Conservation (phyloP, 2,888 invertebrate species). For the Laothoe populi region DNA sequence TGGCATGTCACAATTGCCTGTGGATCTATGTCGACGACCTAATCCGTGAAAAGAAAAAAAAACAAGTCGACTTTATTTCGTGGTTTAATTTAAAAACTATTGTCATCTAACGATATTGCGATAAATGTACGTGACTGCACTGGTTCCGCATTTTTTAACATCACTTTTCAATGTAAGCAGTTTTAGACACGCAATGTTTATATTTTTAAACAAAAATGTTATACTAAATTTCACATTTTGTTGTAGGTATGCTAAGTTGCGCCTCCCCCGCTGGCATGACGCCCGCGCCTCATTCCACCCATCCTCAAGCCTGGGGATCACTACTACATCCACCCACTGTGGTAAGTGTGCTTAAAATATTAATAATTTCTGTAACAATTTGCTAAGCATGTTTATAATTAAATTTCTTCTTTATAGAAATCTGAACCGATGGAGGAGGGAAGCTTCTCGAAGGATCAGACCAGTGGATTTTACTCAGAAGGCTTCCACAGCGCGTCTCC, state of each 20-base stretch:
- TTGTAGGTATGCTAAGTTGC: slow-evolving; percentile 75
- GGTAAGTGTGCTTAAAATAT: slow-evolving; percentile 54
- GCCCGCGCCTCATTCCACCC: slow-evolving; percentile 66
- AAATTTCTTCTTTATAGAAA: slow-evolving; percentile 77
- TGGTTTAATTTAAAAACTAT: not conserved
- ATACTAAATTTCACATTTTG: slow-evolving; percentile 32
- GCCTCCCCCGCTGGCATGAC: slow-evolving; percentile 78
- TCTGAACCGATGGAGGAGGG: slow-evolving; percentile 79
- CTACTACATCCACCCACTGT: slow-evolving; percentile 67
- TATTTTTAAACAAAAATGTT: not conserved
- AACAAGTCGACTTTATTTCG: too few species aligned
- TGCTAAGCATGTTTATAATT: slow-evolving; percentile 32
- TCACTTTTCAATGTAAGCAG: not conserved
- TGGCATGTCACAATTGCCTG: not conserved
- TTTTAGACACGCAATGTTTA: not conserved
- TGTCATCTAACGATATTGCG: slow-evolving; percentile 10
- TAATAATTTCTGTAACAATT: not conserved
- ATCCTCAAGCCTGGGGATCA: slow-evolving; percentile 66
- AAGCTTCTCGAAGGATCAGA: slow-evolving; percentile 82
- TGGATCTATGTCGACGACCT: not conserved
- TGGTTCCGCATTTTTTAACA: slow-evolving; percentile 44
- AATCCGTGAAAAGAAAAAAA: not conserved
- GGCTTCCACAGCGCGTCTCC: slow-evolving; percentile 86
- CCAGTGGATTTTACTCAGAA: slow-evolving; percentile 86
- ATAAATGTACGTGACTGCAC: slow-evolving; percentile 39